Percentiles rank a stretch among this genome's conserved stretches.
These are phyloP conservation scores for Antechinus stuartii DNA, from an alignment of 2,113 vertebrate species.

Conservation along the genomic window DNA sequence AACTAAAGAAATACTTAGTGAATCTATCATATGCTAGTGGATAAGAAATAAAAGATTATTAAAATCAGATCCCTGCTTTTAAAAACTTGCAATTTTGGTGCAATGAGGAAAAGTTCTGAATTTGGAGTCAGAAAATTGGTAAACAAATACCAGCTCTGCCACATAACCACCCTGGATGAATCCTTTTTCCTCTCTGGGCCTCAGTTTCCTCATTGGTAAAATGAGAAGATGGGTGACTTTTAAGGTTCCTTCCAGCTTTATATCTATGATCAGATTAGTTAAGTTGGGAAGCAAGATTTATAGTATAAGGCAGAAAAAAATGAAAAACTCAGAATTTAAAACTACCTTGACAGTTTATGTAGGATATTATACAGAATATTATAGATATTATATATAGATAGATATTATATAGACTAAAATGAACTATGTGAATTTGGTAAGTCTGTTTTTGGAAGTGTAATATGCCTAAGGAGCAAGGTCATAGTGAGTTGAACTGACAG, in stretches of 20 bases:
- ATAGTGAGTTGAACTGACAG: too few species aligned
- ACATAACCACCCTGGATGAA: too few species aligned
- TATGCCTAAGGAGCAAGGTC: too few species aligned
- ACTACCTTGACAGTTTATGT: background rate
- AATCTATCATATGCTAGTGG: background rate
- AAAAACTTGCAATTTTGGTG: background rate
- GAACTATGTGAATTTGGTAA: too few species aligned
- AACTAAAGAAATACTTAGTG: background rate
- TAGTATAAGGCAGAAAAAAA: background rate
- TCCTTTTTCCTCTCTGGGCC: too few species aligned
- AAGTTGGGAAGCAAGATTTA: background rate
- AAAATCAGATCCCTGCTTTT: background rate
- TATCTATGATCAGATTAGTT: background rate
- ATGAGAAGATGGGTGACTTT: background rate
- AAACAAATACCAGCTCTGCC: too few species aligned
- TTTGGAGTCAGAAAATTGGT: background rate
- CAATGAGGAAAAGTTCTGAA: background rate
- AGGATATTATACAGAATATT: background rate
- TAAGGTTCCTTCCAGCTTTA: background rate
- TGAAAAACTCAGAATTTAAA: background rate
- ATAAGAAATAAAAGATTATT: background rate
- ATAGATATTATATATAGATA: too few species aligned
- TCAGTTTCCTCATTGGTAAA: too few species aligned
- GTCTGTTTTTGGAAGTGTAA: too few species aligned
- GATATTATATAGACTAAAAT: too few species aligned